phyloP scores from a whole-genome alignment of 2,113 vertebrate genomes.

The Loxodonta africana region DNA sequence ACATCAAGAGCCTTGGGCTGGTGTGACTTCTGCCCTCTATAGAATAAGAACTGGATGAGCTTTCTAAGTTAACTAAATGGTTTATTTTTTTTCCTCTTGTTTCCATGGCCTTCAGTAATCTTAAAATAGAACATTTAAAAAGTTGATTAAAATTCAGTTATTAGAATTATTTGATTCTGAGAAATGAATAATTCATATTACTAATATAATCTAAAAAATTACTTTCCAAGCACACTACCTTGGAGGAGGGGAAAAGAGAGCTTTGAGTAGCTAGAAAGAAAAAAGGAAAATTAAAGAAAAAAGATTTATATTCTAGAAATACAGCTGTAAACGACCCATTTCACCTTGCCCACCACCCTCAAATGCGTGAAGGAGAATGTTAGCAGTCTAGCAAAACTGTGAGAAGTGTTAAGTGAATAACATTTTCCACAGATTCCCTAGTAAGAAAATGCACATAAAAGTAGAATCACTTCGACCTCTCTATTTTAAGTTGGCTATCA shows the following conservation, averaged over 20 bases:
- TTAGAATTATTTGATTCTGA: slow-evolving; percentile 76
- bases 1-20: not conserved
- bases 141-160: slow-evolving; percentile 76
- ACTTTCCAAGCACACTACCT: slow-evolving; percentile 1
- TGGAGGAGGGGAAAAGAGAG: slow-evolving; percentile 49
- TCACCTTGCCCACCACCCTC: not conserved
- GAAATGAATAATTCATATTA: slow-evolving; percentile 77
- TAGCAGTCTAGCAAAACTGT: slow-evolving; percentile 1
- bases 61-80: slow-evolving; percentile 63
- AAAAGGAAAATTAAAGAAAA: not conserved
- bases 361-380: not conserved
- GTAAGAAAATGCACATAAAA: slow-evolving; percentile 28
- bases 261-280: not conserved
- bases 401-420: not conserved
- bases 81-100: slow-evolving; percentile 67
- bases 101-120: slow-evolving; percentile 60
- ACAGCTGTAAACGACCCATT: not conserved
- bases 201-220: slow-evolving; percentile 71
- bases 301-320: slow-evolving; percentile 5
- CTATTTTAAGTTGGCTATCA: not conserved
- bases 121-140: slow-evolving; percentile 78
- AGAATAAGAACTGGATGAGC: not conserved
- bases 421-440: not conserved
- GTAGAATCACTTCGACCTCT: not conserved
- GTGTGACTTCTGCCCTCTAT: not conserved